phyloP scores from a whole-genome alignment of 2,797 vertebrate species.

The Dromococcyx pavoninus region DNA sequence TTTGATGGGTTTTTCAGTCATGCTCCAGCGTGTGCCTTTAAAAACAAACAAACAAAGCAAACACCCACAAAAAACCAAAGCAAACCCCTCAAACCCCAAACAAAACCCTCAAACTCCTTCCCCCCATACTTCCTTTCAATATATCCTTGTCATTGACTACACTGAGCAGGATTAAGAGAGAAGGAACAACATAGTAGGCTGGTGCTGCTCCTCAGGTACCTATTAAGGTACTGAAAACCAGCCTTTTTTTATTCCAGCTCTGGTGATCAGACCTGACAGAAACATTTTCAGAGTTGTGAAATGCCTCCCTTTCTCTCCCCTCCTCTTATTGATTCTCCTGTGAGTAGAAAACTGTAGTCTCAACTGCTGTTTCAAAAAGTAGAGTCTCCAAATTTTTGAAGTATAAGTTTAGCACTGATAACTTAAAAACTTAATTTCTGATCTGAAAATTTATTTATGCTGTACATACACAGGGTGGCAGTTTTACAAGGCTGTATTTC shows the following conservation, averaged over 20 bases:
- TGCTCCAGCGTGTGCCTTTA: neutral
- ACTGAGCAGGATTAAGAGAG: neutral
- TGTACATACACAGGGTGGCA: neutral
- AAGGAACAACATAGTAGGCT: neutral
- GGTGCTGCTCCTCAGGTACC: neutral
- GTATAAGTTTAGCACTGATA: neutral
- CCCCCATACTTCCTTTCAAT: neutral
- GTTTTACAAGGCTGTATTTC: neutral
- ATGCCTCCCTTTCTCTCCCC: neutral
- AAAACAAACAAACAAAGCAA: neutral
- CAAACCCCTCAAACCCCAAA: rapidly evolving
- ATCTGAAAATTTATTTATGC: conserved; percentile 11
- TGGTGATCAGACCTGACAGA: neutral
- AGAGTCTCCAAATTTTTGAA: neutral
- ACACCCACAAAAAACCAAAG: neutral
- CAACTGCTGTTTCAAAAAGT: neutral
- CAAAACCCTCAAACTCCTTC: rapidly evolving
- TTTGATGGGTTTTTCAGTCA: neutral
- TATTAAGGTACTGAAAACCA: neutral
- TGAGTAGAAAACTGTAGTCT: neutral
- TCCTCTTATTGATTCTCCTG: neutral
- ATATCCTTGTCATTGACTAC: neutral
- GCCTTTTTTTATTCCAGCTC: conserved; percentile 33
- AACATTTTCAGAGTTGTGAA: conserved; percentile 22
- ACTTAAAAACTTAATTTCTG: neutral